phyloP scores from a whole-genome alignment of 2,797 vertebrate genomes.

The Pseudomugil tenellus region DNA sequence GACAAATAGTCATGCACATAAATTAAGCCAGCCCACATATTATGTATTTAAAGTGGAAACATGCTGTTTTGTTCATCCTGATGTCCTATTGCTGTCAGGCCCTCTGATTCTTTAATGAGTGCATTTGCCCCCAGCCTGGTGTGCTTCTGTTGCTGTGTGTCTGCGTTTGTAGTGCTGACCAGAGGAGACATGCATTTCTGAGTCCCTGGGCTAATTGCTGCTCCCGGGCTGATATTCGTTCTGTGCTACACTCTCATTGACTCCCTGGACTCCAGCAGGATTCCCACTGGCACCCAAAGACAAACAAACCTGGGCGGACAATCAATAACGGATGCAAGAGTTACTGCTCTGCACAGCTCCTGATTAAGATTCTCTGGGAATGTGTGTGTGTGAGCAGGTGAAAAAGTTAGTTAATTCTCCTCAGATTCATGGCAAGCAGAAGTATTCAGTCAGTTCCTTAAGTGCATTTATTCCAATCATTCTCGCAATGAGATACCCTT shows the following conservation, averaged over 20 bases:
- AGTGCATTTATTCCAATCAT: constrained; percentile 52
- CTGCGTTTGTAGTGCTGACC: constrained; percentile 59
- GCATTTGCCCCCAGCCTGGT: constrained; percentile 33
- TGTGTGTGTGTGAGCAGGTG: constrained; percentile 40
- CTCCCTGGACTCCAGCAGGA: constrained; percentile 66
- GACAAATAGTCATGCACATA: constrained; percentile 9
- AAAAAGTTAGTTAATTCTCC: constrained; percentile 53
- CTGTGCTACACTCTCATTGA: constrained; percentile 72
- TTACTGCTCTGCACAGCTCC: constrained; percentile 61
- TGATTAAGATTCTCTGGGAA: constrained; percentile 74
- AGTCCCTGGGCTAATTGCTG: constrained; percentile 79
- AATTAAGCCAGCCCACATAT: constrained; percentile 26
- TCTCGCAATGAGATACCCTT: not conserved
- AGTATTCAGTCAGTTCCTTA: constrained; percentile 49
- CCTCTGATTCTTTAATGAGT: constrained; percentile 67
- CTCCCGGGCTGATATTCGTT: constrained; percentile 72
- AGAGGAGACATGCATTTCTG: constrained; percentile 63
- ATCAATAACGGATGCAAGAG: constrained; percentile 79
- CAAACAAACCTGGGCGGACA: constrained; percentile 79
- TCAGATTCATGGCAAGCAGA: constrained; percentile 47
- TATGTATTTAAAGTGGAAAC: constrained; percentile 64
- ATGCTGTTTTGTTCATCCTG: constrained; percentile 51
- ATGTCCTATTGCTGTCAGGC: constrained; percentile 56
- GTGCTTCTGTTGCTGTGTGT: constrained; percentile 46
- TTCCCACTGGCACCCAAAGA: constrained; percentile 74